Evolutionary conservation across 2,113 vertebrate species (phyloP).

Genomic region (Callopanchax toddi): DNA sequence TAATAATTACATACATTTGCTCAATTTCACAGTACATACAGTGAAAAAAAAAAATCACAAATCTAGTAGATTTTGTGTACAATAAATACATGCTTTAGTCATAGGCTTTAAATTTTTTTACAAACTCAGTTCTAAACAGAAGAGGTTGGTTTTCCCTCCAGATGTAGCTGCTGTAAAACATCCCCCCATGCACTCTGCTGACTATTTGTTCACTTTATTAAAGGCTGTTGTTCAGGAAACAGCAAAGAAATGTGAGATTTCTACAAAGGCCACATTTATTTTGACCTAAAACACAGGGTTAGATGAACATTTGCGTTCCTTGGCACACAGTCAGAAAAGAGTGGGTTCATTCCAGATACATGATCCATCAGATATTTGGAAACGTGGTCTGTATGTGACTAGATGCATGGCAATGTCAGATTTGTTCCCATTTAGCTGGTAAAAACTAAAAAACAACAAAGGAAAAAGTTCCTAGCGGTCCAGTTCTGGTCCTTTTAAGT

Average conservation of each 20-base stretch:
- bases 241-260: background rate
- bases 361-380: too few species aligned
- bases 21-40: conserved; percentile 72
- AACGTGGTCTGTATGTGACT: background rate
- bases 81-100: conserved; percentile 73
- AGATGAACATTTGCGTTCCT: conserved; percentile 57
- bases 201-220: background rate
- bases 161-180: conserved; percentile 13
- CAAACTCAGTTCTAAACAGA: conserved; percentile 56
- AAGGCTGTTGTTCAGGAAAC: background rate
- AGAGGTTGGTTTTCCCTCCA: conserved; percentile 45
- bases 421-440: too few species aligned
- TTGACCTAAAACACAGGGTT: conserved; percentile 1
- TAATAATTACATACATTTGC: conserved; percentile 58
- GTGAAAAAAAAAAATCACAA: conserved; percentile 62
- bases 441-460: too few species aligned
- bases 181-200: background rate
- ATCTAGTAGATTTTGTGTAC: conserved; percentile 59
- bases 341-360: background rate
- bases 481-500: too few species aligned
- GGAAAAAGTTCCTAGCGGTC: too few species aligned
- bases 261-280: conserved; percentile 30
- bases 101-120: conserved; percentile 40
- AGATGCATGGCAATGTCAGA: conserved; percentile 6
- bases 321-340: conserved; percentile 74